Conservation (phyloP, 2,797 vertebrate genomes). For the Diglossa cyanea region DNA sequence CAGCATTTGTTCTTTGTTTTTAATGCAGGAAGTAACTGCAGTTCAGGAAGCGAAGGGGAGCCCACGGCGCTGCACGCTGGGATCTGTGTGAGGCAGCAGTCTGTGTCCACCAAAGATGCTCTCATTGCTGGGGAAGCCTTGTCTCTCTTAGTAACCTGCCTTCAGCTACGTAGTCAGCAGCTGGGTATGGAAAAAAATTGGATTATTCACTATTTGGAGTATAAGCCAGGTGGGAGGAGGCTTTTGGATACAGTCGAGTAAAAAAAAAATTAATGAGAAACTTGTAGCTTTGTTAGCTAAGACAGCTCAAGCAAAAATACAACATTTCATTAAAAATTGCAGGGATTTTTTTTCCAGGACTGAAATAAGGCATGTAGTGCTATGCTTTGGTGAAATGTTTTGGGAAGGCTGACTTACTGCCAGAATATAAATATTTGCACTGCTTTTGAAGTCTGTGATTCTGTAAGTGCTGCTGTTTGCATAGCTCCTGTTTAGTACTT, state of each 20-base stretch:
- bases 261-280: background rate
- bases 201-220: background rate
- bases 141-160: conserved; percentile 94
- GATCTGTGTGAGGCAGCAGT: conserved; percentile 94
- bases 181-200: conserved; percentile 77
- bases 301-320: background rate
- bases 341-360: background rate
- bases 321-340: background rate
- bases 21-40: conserved; percentile 92
- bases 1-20: background rate
- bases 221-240: background rate
- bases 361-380: background rate
- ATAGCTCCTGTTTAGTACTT: background rate
- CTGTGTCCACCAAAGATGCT: conserved; percentile 94
- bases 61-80: conserved; percentile 90
- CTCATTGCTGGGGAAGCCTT: conserved; percentile 95
- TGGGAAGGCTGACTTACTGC: background rate
- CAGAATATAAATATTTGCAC: conserved; percentile 29
- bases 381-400: background rate
- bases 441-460: background rate
- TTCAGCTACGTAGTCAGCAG: conserved; percentile 95
- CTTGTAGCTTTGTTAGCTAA: background rate
- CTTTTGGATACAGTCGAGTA: background rate
- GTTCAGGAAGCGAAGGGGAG: conserved; percentile 96
- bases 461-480: background rate